A percentile compares a stretch with the other conserved stretches of the same genome.
phyloP scores from a whole-genome alignment of 2,888 invertebrate genomes.

The Leucophenga montana region DNA sequence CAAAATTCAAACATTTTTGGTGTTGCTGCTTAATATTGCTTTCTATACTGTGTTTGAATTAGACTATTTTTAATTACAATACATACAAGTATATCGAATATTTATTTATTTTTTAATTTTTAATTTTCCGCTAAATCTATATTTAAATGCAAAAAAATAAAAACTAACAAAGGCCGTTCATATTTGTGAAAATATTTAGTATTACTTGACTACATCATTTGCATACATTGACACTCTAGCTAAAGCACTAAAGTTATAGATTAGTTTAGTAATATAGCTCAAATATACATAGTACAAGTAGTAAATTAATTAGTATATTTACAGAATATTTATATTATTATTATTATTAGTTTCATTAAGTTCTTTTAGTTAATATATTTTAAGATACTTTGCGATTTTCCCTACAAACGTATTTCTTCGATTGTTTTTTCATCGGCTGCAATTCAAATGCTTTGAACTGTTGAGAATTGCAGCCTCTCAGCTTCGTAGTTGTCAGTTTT shows the following conservation, averaged over 20 bases:
- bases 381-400: slow-evolving; percentile 31
- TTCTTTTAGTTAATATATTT: slow-evolving; percentile 31
- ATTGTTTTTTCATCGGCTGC: slow-evolving; percentile 3
- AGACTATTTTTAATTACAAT: too few relatives aligned
- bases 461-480: neutral
- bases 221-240: slow-evolving; percentile 48
- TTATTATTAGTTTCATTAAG: slow-evolving; percentile 38
- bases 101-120: slow-evolving; percentile 9
- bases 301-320: neutral
- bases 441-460: neutral
- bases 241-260: slow-evolving; percentile 51
- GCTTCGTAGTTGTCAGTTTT: neutral
- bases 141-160: slow-evolving; percentile 34
- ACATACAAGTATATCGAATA: too few relatives aligned
- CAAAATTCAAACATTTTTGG: neutral
- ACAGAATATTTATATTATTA: slow-evolving; percentile 39
- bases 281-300: neutral
- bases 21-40: slow-evolving; percentile 35
- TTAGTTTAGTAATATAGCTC: slow-evolving; percentile 13
- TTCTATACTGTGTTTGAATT: too few relatives aligned
- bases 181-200: slow-evolving; percentile 8
- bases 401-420: slow-evolving; percentile 24
- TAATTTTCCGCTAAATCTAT: neutral
- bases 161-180: slow-evolving; percentile 22
- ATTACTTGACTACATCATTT: slow-evolving; percentile 37